Base-by-base conservation (phyloP, 2,797 vertebrate genomes). In the Tinamus major region DNA sequence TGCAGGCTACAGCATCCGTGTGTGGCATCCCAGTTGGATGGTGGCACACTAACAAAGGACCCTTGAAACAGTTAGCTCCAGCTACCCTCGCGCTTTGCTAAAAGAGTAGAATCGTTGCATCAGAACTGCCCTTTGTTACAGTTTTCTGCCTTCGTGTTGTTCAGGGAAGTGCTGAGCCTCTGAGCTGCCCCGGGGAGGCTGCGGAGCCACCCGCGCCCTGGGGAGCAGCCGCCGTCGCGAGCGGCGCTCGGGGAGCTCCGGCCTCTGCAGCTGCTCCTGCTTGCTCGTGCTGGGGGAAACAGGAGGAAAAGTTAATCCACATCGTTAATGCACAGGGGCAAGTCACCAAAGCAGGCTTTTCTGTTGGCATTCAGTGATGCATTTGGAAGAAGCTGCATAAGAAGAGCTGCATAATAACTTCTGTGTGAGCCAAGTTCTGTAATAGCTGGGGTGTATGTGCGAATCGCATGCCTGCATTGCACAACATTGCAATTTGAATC, bases 1-100 rank as follows among this genome's bases (percentile, higher is more conserved):
- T 80, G 79, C 56, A 68, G 76, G 5, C 93, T 91, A 65, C 39
- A 85, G 78, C 71, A 13, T 90, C 55, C 69, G 19, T 15, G 82
- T 76, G 81, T 61, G 15, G 53, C 42, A 81, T 89, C 74, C 90
- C 92, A 92, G 6, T 85, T 79, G 78, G 85, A 85, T 95, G 74
- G 46, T 88, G 48, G 79, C 51, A 39, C 65, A 4, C 4, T 2
- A 76, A 87, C 79, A 90, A 91, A 95, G 90, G 55, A 5, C 58
- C 24, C 61, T 91, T 18, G 35, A 62, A 92, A 85, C 3, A 61
- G 61, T 85, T 92, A 74, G 84, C 85, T 89, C 31, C 1, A 71
- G 65, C 49, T 87, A 37, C 76, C 59, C 63, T 53, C 20, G 76
- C 80, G 62, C 59, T 58, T 65, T 35, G 41, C 82, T 76, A 55